These are phyloP conservation scores for Limnephilus auricula DNA, from an alignment of 2,888 invertebrate species.

Conservation along the genomic window DNA sequence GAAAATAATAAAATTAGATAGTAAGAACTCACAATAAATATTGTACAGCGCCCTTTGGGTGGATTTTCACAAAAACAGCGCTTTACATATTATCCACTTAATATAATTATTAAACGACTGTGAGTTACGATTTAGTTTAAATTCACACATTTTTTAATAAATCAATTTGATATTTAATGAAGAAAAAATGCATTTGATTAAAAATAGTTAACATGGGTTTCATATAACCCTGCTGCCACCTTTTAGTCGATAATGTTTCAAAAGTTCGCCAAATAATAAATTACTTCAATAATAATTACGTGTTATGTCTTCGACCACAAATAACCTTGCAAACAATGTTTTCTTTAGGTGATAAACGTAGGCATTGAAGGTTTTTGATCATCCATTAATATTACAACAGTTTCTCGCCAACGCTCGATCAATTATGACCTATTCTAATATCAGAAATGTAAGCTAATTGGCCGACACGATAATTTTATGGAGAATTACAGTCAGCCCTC, in stretches of 20 bases:
- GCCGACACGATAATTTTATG: background rate
- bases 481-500: constrained; percentile 10
- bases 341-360: background rate
- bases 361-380: background rate
- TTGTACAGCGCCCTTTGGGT: too few relatives aligned
- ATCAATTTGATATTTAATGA: too few relatives aligned
- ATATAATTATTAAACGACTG: too few relatives aligned
- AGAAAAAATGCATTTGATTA: background rate
- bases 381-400: background rate
- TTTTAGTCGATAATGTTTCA: background rate
- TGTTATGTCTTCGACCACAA: background rate
- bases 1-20: too few relatives aligned
- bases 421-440: constrained; percentile 13
- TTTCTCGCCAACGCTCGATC: constrained; percentile 14
- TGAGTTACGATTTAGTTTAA: too few relatives aligned
- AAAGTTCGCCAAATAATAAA: background rate
- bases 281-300: background rate
- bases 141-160: too few relatives aligned
- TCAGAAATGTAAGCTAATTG: constrained; percentile 8
- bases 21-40: too few relatives aligned
- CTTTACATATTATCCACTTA: too few relatives aligned
- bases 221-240: background rate
- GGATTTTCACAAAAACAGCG: too few relatives aligned
- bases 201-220: background rate
- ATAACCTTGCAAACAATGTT: background rate